phyloP scores from a whole-genome alignment of 2,113 vertebrate species.

The Micronycteris hirsuta region DNA sequence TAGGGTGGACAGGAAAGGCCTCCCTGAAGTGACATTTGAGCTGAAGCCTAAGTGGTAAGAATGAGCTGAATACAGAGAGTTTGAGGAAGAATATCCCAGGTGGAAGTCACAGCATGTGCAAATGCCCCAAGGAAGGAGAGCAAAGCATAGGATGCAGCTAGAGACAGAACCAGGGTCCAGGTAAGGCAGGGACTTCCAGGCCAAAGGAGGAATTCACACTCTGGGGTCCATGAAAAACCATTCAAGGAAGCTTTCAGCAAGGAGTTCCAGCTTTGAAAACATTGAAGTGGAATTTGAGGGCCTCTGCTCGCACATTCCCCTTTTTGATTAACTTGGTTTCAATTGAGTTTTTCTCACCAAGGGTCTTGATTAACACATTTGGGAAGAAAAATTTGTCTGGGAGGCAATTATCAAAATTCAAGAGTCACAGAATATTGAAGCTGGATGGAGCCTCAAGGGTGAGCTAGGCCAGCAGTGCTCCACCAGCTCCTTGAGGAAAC shows the following conservation, averaged over 20 bases:
- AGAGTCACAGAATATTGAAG: background rate
- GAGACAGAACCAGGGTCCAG: background rate
- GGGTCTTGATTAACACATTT: background rate
- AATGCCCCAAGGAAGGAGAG: background rate
- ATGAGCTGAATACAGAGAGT: background rate
- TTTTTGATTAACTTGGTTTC: background rate
- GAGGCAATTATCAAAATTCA: background rate
- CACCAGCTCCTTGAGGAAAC: background rate
- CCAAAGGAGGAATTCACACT: background rate
- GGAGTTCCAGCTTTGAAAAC: background rate
- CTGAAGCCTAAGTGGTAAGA: background rate
- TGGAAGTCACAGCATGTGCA: background rate
- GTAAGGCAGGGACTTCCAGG: background rate
- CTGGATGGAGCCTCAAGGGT: too few species aligned
- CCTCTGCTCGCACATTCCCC: too few species aligned
- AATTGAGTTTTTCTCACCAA: background rate
- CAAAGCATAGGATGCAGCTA: background rate
- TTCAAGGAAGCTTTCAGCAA: background rate
- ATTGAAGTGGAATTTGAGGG: background rate
- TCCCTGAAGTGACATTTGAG: background rate
- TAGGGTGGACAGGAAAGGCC: background rate
- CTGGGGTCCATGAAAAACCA: background rate
- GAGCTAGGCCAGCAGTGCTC: background rate
- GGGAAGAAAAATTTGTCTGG: background rate
- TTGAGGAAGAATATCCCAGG: background rate